phyloP scores from a whole-genome alignment of 2,888 invertebrate genomes.

The Polyommatus icarus region DNA sequence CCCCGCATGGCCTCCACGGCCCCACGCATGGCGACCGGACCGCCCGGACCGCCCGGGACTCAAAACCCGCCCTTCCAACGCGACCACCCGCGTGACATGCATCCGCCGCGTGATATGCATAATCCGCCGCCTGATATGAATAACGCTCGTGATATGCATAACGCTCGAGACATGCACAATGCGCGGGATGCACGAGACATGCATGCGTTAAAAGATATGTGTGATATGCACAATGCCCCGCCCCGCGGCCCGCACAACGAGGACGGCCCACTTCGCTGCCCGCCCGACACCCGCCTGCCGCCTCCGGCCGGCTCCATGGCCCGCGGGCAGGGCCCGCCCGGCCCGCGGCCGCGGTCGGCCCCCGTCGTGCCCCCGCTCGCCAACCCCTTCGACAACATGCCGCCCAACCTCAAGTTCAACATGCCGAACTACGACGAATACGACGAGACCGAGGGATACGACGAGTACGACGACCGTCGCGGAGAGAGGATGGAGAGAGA shows the following conservation, averaged over 20 bases:
- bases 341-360: slow-evolving; percentile 39
- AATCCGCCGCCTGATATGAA: not conserved
- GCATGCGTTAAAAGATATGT: not conserved
- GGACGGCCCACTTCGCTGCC: not conserved
- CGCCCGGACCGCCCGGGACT: not conserved
- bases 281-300: not conserved
- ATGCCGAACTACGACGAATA: slow-evolving; percentile 36
- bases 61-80: not conserved
- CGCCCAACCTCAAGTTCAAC: slow-evolving; percentile 50
- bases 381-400: slow-evolving; percentile 68
- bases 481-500: not conserved
- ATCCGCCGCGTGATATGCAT: not conserved
- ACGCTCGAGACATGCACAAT: not conserved
- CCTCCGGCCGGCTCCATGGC: not conserved
- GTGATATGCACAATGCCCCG: slow-evolving; percentile 34
- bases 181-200: not conserved
- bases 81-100: not conserved
- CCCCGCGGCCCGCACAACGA: slow-evolving; percentile 34
- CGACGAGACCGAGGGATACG: slow-evolving; percentile 45
- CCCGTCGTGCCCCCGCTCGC: slow-evolving; percentile 55
- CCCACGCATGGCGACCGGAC: not conserved
- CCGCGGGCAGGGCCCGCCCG: slow-evolving; percentile 10
- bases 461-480: slow-evolving; percentile 40
- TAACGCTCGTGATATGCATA: not conserved
- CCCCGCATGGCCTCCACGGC: not conserved